phyloP scores from a whole-genome alignment of 2,797 vertebrate genomes.

The Lutjanus argentimaculatus region DNA sequence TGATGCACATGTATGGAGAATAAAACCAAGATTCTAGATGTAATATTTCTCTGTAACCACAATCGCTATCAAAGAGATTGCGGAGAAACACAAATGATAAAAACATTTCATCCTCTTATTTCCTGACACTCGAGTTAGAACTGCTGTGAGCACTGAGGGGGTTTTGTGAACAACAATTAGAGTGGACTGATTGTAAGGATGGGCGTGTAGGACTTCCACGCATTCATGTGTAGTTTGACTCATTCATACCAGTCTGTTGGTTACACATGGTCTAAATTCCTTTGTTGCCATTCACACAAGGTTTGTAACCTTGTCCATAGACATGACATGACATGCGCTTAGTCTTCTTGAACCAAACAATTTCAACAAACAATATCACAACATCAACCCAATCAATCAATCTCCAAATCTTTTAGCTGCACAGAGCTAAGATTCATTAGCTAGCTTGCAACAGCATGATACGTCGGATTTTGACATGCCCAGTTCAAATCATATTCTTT shows the following conservation, averaged over 20 bases:
- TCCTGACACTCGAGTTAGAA: conserved; percentile 13
- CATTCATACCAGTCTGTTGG: conserved; percentile 8
- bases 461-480: too few relatives aligned
- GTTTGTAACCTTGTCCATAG: neutral
- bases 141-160: neutral
- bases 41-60: conserved; percentile 26
- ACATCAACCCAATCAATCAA: too few relatives aligned
- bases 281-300: conserved; percentile 4
- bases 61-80: conserved; percentile 19
- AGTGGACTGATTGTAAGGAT: neutral
- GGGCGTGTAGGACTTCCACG: neutral
- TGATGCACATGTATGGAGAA: neutral
- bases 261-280: conserved; percentile 16
- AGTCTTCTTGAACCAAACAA: too few relatives aligned
- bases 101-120: conserved; percentile 56
- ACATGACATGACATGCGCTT: neutral
- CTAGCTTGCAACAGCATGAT: too few relatives aligned
- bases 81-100: conserved; percentile 33
- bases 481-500: too few relatives aligned
- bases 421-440: too few relatives aligned
- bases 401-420: too few relatives aligned
- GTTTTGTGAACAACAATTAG: conserved; percentile 13
- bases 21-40: conserved; percentile 38
- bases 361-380: too few relatives aligned
- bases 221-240: neutral